A percentile compares a stretch with the other conserved stretches of the same genome.
phyloP scores from a whole-genome alignment of 2,113 vertebrate genomes.

The Apaloderma vittatum region DNA sequence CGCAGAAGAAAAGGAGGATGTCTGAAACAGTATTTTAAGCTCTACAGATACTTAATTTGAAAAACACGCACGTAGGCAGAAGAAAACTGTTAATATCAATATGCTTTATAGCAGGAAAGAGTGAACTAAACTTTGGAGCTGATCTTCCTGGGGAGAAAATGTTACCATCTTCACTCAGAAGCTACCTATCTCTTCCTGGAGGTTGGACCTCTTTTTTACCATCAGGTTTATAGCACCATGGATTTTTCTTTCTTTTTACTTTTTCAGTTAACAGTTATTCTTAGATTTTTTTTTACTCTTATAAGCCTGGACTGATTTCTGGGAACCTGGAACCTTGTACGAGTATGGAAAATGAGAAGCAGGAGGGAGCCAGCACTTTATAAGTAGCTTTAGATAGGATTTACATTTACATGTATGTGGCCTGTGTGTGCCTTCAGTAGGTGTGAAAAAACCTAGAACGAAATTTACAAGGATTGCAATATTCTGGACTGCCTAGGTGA shows the following conservation, averaged over 20 bases:
- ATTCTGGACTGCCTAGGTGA: neutral
- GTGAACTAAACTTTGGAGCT: constrained; percentile 70
- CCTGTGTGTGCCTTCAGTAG: neutral
- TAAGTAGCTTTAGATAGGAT: neutral
- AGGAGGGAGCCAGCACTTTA: neutral
- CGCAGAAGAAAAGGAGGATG: constrained; percentile 26
- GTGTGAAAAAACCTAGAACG: neutral
- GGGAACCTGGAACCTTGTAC: neutral
- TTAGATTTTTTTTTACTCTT: neutral
- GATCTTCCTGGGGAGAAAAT: constrained; percentile 53
- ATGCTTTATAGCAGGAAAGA: constrained; percentile 74
- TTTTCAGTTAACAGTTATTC: neutral
- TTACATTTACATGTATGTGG: neutral
- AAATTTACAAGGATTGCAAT: neutral
- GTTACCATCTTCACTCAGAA: constrained; percentile 43
- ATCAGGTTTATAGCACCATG: neutral
- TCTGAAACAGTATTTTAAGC: constrained; percentile 70
- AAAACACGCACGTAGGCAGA: constrained; percentile 72
- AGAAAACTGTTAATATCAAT: constrained; percentile 72
- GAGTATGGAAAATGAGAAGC: neutral
- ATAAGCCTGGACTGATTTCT: neutral
- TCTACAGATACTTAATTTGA: constrained; percentile 71
- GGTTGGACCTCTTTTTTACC: neutral
- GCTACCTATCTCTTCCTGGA: constrained; percentile 63
- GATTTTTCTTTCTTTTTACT: neutral